These are phyloP conservation scores for Stylophora pistillata DNA, from an alignment of 64 coral and sea anemone genomes.

Conservation along the genomic window DNA sequence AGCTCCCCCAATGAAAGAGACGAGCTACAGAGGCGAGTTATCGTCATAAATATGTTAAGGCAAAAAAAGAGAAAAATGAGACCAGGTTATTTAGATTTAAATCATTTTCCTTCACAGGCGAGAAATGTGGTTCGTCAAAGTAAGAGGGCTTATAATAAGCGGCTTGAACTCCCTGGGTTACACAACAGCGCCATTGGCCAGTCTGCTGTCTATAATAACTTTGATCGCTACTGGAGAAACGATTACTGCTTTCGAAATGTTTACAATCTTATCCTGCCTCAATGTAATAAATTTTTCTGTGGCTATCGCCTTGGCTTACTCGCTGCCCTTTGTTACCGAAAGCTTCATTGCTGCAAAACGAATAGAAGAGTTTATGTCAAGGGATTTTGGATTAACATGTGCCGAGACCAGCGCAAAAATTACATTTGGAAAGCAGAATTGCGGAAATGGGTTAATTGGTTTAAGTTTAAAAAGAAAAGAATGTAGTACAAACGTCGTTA, in stretches of 20 bases:
- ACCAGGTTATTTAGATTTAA: background rate
- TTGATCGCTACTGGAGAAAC: background rate
- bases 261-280: background rate
- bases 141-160: background rate
- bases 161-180: background rate
- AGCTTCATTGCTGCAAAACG: background rate
- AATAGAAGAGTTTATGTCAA: background rate
- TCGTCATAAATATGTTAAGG: too few relatives aligned
- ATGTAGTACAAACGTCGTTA: too few relatives aligned
- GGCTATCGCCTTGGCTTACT: background rate
- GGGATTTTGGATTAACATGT: too few relatives aligned
- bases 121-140: background rate
- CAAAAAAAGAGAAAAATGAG: background rate
- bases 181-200: background rate
- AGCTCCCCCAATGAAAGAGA: too few relatives aligned
- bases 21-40: too few relatives aligned
- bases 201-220: background rate
- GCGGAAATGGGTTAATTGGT: too few relatives aligned
- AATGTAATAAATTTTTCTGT: slow-evolving; percentile 1
- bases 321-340: background rate
- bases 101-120: background rate
- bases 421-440: too few relatives aligned
- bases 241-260: background rate
- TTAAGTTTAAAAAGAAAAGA: too few relatives aligned
- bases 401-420: too few relatives aligned